Percentiles rank a stretch among this genome's conserved stretches.
Conservation (phyloP, 2,888 invertebrate species). For the Patella depressa region DNA sequence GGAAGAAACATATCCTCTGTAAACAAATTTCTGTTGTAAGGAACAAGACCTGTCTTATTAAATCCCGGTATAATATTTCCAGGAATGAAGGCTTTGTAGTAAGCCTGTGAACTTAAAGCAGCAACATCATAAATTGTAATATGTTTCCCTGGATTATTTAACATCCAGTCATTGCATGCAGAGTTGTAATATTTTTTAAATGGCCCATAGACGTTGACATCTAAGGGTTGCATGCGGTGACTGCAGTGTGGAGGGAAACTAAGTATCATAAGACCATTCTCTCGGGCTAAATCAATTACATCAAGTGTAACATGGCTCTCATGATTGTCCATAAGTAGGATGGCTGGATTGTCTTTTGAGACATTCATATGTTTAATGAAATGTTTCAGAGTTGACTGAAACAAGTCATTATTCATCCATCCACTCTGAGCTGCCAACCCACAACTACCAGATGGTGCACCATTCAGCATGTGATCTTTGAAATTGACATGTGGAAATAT, state of each 20-base stretch:
- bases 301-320: conserved; percentile 6
- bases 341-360: conserved; percentile 24
- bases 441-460: conserved; percentile 21
- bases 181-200: conserved; percentile 24
- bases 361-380: conserved; percentile 16
- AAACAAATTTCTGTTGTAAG: conserved; percentile 21
- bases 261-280: conserved; percentile 19
- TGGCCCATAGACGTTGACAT: conserved; percentile 28
- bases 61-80: conserved; percentile 27
- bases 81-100: conserved; percentile 17
- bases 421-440: conserved; percentile 24
- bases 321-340: conserved; percentile 27
- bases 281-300: neutral
- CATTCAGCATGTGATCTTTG: conserved; percentile 17
- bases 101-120: conserved; percentile 9
- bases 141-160: conserved; percentile 22
- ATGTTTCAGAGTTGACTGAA: conserved; percentile 24
- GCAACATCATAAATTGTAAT: conserved; percentile 27
- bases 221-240: conserved; percentile 32
- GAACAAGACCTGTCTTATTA: conserved; percentile 24
- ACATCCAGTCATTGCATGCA: neutral
- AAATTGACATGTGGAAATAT: conserved; percentile 30
- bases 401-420: conserved; percentile 34
- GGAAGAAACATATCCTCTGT: neutral
- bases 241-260: conserved; percentile 29